Evolutionary conservation across 2,888 invertebrate species (phyloP).

Genomic region (Cataglyphis cursor): DNA sequence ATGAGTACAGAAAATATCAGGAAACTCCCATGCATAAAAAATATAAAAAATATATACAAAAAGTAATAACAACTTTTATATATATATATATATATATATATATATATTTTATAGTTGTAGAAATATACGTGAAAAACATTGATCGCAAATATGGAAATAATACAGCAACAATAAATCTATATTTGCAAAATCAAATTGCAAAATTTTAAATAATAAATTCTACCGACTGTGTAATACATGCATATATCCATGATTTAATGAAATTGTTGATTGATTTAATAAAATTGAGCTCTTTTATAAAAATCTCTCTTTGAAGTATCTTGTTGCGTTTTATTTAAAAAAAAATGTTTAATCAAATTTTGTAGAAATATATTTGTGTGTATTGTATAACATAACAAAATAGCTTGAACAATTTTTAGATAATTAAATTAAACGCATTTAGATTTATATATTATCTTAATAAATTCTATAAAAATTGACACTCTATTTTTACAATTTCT

Average conservation of each 20-base stretch:
- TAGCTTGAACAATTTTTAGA: background rate
- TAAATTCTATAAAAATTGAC: background rate
- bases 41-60: conserved; percentile 14
- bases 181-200: background rate
- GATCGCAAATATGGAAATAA: background rate
- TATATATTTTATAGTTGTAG: background rate
- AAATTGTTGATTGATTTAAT: conserved; percentile 1
- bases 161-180: conserved; percentile 11
- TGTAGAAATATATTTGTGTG: background rate
- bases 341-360: conserved; percentile 20
- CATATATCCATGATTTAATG: background rate
- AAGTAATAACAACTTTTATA: background rate
- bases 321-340: background rate
- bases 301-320: background rate
- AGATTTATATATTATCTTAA: background rate
- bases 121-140: background rate
- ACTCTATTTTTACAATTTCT: background rate
- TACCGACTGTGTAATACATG: background rate
- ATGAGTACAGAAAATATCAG: conserved; percentile 32
- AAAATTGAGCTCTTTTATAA: background rate
- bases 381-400: background rate
- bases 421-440: background rate
- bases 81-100: background rate
- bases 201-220: background rate
- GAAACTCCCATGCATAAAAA: conserved; percentile 36